Percentiles rank a stretch among this genome's conserved stretches.
Evolutionary conservation across 2,113 vertebrate species (phyloP).

Genomic region (Romanogobio albipinnatus): DNA sequence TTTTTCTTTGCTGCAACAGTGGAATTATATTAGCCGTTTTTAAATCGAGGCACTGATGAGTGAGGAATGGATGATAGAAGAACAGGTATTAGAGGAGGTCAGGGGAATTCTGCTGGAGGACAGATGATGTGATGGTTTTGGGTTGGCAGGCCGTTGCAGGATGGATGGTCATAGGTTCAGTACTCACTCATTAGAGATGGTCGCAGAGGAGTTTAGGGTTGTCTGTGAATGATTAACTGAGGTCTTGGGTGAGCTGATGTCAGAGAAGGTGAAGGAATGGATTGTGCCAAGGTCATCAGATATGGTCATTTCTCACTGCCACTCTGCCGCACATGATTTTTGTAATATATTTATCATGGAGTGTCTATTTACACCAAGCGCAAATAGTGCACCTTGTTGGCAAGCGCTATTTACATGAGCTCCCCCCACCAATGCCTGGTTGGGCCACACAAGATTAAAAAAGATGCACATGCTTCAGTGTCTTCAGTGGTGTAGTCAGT

Average conservation of each 20-base stretch:
- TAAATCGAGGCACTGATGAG: not conserved
- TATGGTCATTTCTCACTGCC: not conserved
- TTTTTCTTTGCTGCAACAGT: constrained; percentile 4
- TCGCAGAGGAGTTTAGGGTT: constrained; percentile 3
- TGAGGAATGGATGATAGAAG: not conserved
- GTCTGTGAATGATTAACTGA: constrained; percentile 34
- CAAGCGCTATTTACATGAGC: too few relatives aligned
- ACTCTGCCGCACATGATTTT: not conserved
- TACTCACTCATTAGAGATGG: constrained; percentile 9
- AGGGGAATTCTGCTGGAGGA: not conserved
- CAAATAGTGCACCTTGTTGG: too few relatives aligned
- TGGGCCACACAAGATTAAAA: too few relatives aligned
- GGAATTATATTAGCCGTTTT: not conserved
- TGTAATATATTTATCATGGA: not conserved
- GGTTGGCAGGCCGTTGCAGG: not conserved
- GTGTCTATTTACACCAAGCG: too few relatives aligned
- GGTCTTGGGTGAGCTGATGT: not conserved
- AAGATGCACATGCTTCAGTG: too few relatives aligned
- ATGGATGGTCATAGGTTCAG: constrained; percentile 19
- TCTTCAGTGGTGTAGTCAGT: too few relatives aligned
- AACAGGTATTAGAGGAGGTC: not conserved
- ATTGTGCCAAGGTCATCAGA: not conserved
- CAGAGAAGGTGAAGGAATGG: not conserved
- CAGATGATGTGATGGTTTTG: constrained; percentile 15
- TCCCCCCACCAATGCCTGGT: too few relatives aligned